A percentile compares a stretch with the other conserved stretches of the same genome.
Conservation (phyloP, 2,797 vertebrate genomes). For the Malacoraja senta region DNA sequence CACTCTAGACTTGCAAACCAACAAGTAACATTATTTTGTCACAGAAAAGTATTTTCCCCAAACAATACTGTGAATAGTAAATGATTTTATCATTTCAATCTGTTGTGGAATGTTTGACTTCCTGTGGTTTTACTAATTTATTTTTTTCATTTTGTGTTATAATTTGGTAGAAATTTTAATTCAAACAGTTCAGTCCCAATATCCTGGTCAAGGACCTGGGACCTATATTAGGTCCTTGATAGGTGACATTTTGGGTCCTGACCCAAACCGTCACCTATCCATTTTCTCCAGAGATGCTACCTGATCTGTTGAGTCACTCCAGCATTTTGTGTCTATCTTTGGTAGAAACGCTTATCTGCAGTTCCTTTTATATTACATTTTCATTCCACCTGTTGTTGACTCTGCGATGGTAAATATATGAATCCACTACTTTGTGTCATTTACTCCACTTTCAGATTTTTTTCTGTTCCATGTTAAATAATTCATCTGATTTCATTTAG, state of each 20-base stretch:
- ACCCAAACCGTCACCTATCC: no score
- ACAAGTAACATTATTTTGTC: background rate
- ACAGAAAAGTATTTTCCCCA: background rate
- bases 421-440: background rate
- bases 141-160: background rate
- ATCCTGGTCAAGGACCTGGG: background rate
- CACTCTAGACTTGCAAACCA: background rate
- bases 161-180: background rate
- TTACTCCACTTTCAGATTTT: background rate
- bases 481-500: conserved; percentile 6
- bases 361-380: no score
- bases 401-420: background rate
- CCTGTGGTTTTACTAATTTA: background rate
- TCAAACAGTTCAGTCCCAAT: background rate
- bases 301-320: no score
- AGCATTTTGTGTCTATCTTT: no score
- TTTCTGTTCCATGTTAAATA: background rate
- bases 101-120: background rate
- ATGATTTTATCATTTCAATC: conserved; percentile 9
- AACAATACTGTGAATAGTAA: background rate
- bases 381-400: background rate
- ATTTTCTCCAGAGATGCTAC: no score
- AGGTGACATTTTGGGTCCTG: no score
- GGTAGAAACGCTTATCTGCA: no score
- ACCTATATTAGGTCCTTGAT: no score